Percentiles rank a stretch among this genome's conserved stretches.
phyloP scores from a whole-genome alignment of 2,797 vertebrate species.

The Taenioides sp. region DNA sequence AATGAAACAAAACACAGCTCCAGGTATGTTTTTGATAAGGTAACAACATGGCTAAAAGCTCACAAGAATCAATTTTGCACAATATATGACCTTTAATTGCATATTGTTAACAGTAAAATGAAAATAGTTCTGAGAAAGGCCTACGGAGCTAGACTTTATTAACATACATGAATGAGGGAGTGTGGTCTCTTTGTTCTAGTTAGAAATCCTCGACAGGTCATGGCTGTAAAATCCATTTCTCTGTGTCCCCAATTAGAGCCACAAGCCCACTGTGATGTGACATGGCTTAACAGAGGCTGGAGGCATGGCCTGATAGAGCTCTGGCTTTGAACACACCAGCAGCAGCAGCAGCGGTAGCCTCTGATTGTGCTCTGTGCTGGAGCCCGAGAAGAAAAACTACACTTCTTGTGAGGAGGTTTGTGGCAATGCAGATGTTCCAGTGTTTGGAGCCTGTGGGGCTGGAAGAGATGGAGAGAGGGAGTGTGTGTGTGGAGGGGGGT shows the following conservation, averaged over 20 bases:
- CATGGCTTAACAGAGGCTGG: slow-evolving; percentile 58
- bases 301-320: slow-evolving; percentile 38
- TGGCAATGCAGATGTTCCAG: slow-evolving; percentile 66
- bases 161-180: slow-evolving; percentile 51
- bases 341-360: slow-evolving; percentile 29
- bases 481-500: background rate
- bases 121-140: slow-evolving; percentile 20
- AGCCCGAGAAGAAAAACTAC: slow-evolving; percentile 52
- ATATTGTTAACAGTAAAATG: background rate
- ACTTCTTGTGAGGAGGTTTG: slow-evolving; percentile 56
- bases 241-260: slow-evolving; percentile 70
- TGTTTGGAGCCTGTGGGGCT: slow-evolving; percentile 46
- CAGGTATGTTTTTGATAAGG: too few relatives aligned
- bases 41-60: slow-evolving; percentile 11
- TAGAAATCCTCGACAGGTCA: slow-evolving; percentile 60
- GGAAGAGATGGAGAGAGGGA: slow-evolving; percentile 32
- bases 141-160: background rate
- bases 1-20: too few relatives aligned
- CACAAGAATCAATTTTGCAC: too few relatives aligned
- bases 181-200: slow-evolving; percentile 58
- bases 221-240: slow-evolving; percentile 66
- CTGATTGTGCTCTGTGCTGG: slow-evolving; percentile 58
- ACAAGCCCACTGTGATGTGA: slow-evolving; percentile 62
- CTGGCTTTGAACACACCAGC: slow-evolving; percentile 56
- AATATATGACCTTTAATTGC: background rate